Evolutionary conservation across 2,797 vertebrate genomes (phyloP).

Genomic region (Amblyopsis hoosieri): DNA sequence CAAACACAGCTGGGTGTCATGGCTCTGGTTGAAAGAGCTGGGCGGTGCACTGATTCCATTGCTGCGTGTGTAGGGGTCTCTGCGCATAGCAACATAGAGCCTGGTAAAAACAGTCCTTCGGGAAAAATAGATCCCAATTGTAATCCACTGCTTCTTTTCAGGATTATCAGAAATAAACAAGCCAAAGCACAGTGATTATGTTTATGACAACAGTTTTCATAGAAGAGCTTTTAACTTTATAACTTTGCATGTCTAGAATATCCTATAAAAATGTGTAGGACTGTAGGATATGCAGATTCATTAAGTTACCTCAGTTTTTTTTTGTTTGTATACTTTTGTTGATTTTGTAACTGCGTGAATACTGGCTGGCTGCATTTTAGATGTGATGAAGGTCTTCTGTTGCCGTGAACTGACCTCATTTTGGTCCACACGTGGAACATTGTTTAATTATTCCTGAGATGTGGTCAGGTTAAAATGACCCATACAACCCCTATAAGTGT

Average conservation of each 20-base stretch:
- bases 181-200: too few species aligned
- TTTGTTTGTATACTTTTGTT: too few species aligned
- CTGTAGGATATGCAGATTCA: too few species aligned
- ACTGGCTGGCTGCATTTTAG: background rate
- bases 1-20: conserved; percentile 56
- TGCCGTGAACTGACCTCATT: conserved; percentile 30
- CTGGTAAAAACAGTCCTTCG: background rate
- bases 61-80: conserved; percentile 13
- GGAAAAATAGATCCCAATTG: too few species aligned
- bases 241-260: too few species aligned
- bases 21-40: conserved; percentile 32
- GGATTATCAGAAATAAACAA: too few species aligned
- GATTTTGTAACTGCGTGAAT: background rate
- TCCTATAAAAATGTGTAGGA: too few species aligned
- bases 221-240: too few species aligned
- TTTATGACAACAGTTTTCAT: too few species aligned
- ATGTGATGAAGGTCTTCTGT: conserved; percentile 10
- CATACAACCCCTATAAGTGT: too few species aligned
- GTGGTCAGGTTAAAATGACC: conserved; percentile 37
- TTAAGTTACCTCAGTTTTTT: too few species aligned
- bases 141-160: too few species aligned
- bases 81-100: conserved; percentile 25
- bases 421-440: conserved; percentile 36
- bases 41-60: conserved; percentile 39
- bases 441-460: conserved; percentile 45